phyloP scores from a whole-genome alignment of 2,888 invertebrate genomes.

The Hirtodrosophila histrioides region DNA sequence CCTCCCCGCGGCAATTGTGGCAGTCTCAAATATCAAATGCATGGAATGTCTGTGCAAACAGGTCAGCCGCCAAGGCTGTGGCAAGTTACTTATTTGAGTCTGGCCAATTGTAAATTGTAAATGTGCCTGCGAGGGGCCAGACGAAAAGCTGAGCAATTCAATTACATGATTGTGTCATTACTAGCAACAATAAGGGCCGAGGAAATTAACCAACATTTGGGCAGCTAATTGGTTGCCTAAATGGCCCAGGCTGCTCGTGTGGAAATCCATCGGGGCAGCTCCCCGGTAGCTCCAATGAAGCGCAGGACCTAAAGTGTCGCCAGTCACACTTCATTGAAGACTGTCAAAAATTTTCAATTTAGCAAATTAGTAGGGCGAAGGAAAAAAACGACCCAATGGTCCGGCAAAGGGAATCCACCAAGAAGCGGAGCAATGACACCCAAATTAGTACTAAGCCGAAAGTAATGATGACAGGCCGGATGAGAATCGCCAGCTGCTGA shows the following conservation, averaged over 20 bases:
- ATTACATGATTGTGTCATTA: conserved; percentile 77
- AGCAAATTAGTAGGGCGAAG: conserved; percentile 62
- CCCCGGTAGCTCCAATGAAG: conserved; percentile 56
- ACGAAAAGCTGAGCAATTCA: conserved; percentile 56
- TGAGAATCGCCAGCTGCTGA: conserved; percentile 74
- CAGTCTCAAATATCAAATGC: conserved; percentile 74
- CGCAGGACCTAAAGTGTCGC: conserved; percentile 67
- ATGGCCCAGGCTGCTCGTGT: conserved; percentile 72
- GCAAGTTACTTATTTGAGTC: conserved; percentile 50
- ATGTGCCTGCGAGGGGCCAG: conserved; percentile 3
- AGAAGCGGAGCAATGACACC: conserved; percentile 43
- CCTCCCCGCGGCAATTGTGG: conserved; percentile 59
- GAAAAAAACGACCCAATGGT: conserved; percentile 2
- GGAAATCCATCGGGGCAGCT: conserved; percentile 58
- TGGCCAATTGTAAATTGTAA: conserved; percentile 49
- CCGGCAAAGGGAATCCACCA: conserved; percentile 17
- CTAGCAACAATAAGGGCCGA: conserved; percentile 46
- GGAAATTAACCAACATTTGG: conserved; percentile 79
- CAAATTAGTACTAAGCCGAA: conserved; percentile 73
- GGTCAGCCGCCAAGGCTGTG: conserved; percentile 64
- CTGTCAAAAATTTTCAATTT: conserved; percentile 77
- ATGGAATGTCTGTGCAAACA: conserved; percentile 67
- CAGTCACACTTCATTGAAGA: conserved; percentile 75
- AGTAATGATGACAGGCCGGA: conserved; percentile 70
- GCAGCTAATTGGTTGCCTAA: conserved; percentile 77